These are phyloP conservation scores for Gymnothorax reevesii DNA, from an alignment of 2,797 vertebrate genomes.

Conservation along the genomic window DNA sequence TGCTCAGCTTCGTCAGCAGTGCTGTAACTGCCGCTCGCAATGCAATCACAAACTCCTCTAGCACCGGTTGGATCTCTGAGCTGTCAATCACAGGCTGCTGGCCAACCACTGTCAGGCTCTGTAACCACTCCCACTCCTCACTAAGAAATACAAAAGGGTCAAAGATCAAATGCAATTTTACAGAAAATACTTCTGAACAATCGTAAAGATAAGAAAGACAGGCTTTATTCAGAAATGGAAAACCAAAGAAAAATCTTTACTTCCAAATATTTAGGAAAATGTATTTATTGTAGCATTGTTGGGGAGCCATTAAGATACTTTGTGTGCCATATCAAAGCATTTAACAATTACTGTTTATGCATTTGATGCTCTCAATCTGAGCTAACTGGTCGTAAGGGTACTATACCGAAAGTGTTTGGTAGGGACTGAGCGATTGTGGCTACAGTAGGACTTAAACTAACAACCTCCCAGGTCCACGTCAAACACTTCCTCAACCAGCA, in stretches of 20 bases:
- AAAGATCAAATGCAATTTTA: not conserved
- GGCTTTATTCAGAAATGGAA: not conserved
- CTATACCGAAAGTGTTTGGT: no score
- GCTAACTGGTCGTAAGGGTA: not conserved
- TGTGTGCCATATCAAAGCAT: not conserved
- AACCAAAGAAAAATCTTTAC: not conserved
- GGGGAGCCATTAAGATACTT: not conserved
- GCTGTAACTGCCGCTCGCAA: constrained; percentile 69
- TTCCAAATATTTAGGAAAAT: not conserved
- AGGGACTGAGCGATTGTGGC: no score
- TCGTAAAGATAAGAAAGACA: not conserved
- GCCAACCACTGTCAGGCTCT: constrained; percentile 65
- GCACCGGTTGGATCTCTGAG: constrained; percentile 45
- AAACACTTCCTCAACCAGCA: not conserved
- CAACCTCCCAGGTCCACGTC: not conserved
- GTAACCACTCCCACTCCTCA: constrained; percentile 77
- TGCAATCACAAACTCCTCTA: constrained; percentile 63
- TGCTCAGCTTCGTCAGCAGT: constrained; percentile 75
- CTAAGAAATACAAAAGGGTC: constrained; percentile 52
- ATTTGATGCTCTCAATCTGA: not conserved
- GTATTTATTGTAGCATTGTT: not conserved
- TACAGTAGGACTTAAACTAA: not conserved
- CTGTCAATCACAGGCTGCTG: constrained; percentile 58
- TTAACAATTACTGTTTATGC: no score
- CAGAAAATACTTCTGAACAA: not conserved